These are phyloP conservation scores for Acanthiza pusilla DNA, from an alignment of 2,797 vertebrate genomes.

Conservation along the genomic window DNA sequence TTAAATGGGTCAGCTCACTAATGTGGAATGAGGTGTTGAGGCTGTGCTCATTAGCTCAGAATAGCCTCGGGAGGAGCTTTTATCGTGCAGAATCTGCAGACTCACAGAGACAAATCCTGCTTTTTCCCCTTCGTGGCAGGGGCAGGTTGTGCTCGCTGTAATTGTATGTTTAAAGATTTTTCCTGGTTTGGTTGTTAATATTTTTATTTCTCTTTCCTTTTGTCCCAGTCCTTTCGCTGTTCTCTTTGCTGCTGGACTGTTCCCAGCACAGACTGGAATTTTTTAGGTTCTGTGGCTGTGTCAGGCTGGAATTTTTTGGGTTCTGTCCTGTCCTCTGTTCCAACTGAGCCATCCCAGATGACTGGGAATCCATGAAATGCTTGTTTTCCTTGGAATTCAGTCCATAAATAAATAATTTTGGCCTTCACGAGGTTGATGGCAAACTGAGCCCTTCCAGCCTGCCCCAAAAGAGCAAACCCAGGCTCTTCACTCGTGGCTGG, in stretches of 20 bases:
- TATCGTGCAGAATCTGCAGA: neutral
- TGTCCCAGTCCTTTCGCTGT: neutral
- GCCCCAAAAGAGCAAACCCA: neutral
- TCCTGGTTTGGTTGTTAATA: neutral
- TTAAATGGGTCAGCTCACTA: neutral
- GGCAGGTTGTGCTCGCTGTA: fast-evolving
- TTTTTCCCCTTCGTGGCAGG: neutral
- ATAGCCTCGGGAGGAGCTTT: neutral
- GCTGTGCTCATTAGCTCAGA: neutral
- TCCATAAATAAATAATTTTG: neutral
- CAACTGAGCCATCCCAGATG: neutral
- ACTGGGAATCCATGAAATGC: neutral
- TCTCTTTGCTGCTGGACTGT: neutral
- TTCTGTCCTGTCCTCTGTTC: neutral
- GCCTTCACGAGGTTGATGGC: neutral
- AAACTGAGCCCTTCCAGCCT: neutral
- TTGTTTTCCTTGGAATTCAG: neutral
- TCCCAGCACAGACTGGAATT: neutral
- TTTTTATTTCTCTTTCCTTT: neutral
- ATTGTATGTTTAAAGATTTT: neutral
- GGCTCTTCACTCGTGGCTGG: neutral
- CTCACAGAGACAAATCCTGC: neutral
- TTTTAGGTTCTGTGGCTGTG: neutral
- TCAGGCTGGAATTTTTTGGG: neutral
- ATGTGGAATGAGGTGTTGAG: neutral